Evolutionary conservation across 1,140 invertebrate species (phyloP), one percentile per base, ranked within the genome.

Genomic region (Drosophila pandora): DNA sequence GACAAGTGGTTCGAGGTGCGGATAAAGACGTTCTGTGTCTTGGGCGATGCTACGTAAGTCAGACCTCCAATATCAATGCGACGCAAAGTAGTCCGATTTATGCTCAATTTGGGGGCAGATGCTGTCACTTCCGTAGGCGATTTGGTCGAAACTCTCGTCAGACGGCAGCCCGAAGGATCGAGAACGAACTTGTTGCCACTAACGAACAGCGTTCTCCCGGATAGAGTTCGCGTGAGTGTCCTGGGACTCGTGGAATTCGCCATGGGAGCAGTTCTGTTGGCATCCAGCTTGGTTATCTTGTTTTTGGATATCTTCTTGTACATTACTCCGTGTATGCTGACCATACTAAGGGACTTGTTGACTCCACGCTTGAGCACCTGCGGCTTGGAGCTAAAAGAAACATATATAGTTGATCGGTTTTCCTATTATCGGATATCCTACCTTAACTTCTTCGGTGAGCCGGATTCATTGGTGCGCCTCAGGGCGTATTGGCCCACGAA

Each of bases 261-360:
- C 7, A 41, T 17, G 0, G 22, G 21, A 4, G 43, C 8, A 25
- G 56, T 7, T 1, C 10, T 17, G 17, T 9, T 45, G 17, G 65
- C 59, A 39, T 88, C 84, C 12, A 87, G 39, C 41, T 88, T 87
- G n/a, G 79, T 87, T 1, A 89, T 48, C 56, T 88, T 88, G 23
- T 87, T 81, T 79, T 93, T 65, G 75, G 90, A 69, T 89, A 85
- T 73, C 73, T 92, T 93, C 83, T 91, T 93, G 63, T 94, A 94
- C 49, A 94, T 85, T 43, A 94, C 92, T 10, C 94, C 94, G 63
- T 92, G 93, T 70, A 94, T 94, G 64, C 92, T 93, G 12, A 94
- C 90, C 61, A 94, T 60, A 55, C 90, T 79, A 2, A 84, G 58
- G 25, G 71, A 81, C 47, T 90, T 90, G 62, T 91, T 89, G 0